Evolutionary conservation across 2,113 vertebrate species (phyloP).

Genomic region (Lamprotornis superbus): DNA sequence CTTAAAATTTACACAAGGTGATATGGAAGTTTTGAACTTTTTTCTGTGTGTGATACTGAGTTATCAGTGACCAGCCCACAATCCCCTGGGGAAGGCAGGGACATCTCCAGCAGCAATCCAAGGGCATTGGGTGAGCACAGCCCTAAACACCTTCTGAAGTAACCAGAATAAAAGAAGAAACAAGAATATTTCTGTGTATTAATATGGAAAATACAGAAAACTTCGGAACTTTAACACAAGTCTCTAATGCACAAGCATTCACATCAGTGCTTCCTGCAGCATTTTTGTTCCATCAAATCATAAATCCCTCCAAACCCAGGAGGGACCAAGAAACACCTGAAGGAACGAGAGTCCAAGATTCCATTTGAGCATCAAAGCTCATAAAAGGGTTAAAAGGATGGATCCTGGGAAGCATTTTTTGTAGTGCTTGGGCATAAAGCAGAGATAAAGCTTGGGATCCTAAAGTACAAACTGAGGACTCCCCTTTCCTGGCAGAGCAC

Average conservation of each 20-base stretch:
- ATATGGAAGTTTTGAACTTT: background rate
- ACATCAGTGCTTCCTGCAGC: background rate
- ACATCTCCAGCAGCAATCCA: background rate
- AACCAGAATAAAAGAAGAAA: background rate
- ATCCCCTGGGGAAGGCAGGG: background rate
- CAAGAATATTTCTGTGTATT: background rate
- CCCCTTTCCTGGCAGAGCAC: background rate
- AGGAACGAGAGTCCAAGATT: background rate
- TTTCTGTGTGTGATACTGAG: background rate
- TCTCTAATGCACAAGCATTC: background rate
- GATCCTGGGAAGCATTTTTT: background rate
- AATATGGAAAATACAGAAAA: background rate
- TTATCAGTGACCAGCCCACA: background rate
- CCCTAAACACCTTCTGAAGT: background rate
- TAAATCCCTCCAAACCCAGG: background rate
- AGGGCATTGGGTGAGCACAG: background rate
- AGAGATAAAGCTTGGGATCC: background rate
- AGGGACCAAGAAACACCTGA: background rate
- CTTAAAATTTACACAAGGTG: background rate
- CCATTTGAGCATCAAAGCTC: background rate
- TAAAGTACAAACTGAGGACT: background rate
- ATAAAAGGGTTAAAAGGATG: background rate
- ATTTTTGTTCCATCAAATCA: background rate
- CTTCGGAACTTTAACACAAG: background rate
- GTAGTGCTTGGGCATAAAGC: background rate